Percentiles rank a stretch among this genome's conserved stretches.
Evolutionary conservation across 2,888 invertebrate genomes (phyloP).

Genomic region (Boloria selene): DNA sequence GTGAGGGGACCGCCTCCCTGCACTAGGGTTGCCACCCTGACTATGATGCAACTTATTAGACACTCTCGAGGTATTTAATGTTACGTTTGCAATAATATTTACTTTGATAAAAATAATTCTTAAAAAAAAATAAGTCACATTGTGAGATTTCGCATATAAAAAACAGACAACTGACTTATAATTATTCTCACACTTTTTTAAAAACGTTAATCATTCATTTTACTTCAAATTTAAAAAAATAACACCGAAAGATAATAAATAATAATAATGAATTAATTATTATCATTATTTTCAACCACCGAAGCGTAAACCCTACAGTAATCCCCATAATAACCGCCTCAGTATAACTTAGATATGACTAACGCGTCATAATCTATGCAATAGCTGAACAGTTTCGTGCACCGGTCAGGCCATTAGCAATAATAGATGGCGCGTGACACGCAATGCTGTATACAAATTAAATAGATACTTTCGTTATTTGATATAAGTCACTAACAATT

Average conservation of each 20-base stretch:
- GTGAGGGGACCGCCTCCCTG: slow-evolving; percentile 33
- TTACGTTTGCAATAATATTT: neutral
- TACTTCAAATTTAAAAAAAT: no score
- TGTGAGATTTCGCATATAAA: no score
- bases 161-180: no score
- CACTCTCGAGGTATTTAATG: neutral
- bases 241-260: neutral
- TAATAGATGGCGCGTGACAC: slow-evolving; percentile 50
- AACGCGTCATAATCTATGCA: slow-evolving; percentile 29
- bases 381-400: slow-evolving; percentile 47
- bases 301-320: slow-evolving; percentile 13
- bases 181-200: no score
- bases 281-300: neutral
- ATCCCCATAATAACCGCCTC: slow-evolving; percentile 19
- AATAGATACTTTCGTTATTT: slow-evolving; percentile 17
- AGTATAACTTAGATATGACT: slow-evolving; percentile 24
- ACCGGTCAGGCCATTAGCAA: slow-evolving; percentile 45
- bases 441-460: slow-evolving; percentile 43
- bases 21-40: slow-evolving; percentile 23
- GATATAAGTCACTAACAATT: neutral
- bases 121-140: neutral
- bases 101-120: neutral
- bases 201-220: no score
- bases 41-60: slow-evolving; percentile 3
- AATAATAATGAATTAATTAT: no score